Evolutionary conservation across 2,113 vertebrate species (phyloP).

Genomic region (Callionymus lyra): DNA sequence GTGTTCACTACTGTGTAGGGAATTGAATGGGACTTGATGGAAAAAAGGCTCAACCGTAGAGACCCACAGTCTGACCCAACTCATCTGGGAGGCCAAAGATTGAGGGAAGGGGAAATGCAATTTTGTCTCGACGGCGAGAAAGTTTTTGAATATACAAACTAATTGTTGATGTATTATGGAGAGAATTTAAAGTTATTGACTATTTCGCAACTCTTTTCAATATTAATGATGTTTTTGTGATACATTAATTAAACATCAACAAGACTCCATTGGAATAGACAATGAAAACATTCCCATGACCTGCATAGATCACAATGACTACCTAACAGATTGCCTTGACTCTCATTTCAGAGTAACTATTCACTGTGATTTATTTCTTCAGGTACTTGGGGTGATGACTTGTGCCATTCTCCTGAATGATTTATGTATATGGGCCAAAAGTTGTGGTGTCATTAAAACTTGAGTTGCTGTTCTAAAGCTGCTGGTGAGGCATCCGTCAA

Average conservation of each 20-base stretch:
- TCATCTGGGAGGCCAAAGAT: not conserved
- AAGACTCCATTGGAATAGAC: too few relatives aligned
- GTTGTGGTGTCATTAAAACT: not conserved
- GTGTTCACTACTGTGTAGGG: slow-evolving; percentile 24
- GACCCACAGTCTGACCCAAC: slow-evolving; percentile 17
- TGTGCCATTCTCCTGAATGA: slow-evolving; percentile 1
- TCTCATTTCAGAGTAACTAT: not conserved
- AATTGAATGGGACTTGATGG: slow-evolving; percentile 3
- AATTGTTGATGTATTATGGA: too few relatives aligned
- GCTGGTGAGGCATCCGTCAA: slow-evolving; percentile 1
- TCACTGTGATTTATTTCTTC: not conserved
- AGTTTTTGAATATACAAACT: too few relatives aligned
- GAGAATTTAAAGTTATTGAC: too few relatives aligned
- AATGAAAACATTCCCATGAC: not conserved
- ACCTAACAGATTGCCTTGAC: not conserved
- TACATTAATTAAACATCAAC: too few relatives aligned
- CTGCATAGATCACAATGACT: not conserved
- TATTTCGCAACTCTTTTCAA: too few relatives aligned
- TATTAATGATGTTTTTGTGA: too few relatives aligned
- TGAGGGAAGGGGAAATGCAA: slow-evolving; percentile 14
- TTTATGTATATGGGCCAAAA: slow-evolving; percentile 2
- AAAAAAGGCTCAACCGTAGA: slow-evolving; percentile 16
- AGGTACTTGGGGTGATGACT: not conserved
- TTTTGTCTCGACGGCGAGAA: slow-evolving; percentile 4
- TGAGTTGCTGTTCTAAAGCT: not conserved